These are phyloP conservation scores for Dasypus novemcinctus DNA, from an alignment of 2,113 vertebrate species.

Conservation along the genomic window DNA sequence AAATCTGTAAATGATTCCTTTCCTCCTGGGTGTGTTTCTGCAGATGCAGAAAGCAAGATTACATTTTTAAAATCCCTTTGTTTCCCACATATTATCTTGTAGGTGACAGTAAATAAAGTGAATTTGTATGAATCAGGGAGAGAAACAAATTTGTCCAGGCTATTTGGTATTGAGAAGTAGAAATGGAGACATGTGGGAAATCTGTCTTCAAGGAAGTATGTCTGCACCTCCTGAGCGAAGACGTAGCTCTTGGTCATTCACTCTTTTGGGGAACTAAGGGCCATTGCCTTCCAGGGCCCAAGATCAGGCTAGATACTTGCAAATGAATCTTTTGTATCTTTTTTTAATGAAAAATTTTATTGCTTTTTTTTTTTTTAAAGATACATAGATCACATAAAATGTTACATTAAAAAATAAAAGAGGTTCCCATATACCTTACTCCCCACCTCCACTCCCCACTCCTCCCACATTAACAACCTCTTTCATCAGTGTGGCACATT, in stretches of 20 bases:
- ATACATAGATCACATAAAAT: no score
- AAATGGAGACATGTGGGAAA: background rate
- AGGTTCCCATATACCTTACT: no score
- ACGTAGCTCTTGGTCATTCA: background rate
- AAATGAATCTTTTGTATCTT: background rate
- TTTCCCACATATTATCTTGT: background rate
- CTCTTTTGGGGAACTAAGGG: background rate
- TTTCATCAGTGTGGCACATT: no score
- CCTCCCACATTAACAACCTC: no score
- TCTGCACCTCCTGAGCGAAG: background rate
- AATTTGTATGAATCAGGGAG: background rate
- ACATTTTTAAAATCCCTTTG: background rate
- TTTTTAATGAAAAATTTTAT: no score
- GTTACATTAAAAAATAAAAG: no score
- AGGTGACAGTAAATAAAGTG: slow-evolving; percentile 1
- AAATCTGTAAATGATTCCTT: background rate
- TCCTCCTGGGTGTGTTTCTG: background rate
- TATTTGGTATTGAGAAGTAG: background rate
- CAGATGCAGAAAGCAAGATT: background rate
- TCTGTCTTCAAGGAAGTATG: background rate
- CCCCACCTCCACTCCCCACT: no score
- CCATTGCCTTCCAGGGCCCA: background rate
- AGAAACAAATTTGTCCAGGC: background rate
- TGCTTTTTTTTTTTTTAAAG: no score
- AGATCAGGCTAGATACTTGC: background rate